Evolutionary conservation across 1,140 invertebrate genomes (phyloP), one percentile per base, ranked within the genome.

Genomic region (Fopius arisanus): DNA sequence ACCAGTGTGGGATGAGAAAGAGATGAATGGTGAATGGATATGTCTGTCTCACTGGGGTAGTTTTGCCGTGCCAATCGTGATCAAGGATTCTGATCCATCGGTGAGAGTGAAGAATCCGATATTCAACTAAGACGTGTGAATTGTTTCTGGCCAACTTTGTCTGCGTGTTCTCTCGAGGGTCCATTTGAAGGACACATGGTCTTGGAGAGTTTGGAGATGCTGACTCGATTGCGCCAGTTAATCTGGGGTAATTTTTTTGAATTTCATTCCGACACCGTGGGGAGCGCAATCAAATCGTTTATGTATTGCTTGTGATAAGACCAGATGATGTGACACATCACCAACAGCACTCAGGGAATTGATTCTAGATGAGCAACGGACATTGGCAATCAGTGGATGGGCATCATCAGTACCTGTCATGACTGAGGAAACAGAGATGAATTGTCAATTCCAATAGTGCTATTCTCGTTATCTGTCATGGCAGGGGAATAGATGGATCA

Each of bases 31-130:
- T 48, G 43, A 37, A 37, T 37, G 33, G 33, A 7, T 68, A 14
- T 19, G 41, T 40, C 40, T 68, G 33, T 40, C 26, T 63, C 54
- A 41, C 31, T 48, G 63, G 51, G 40, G 73, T 74, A 79, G 75
- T 79, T 79, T 76, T 48, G 29, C 66, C 75, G 75, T 79, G 75
- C 78, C 69, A 65, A 67, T 82, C 76, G 73, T 80, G 76, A 70
- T 31, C 73, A 62, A 62, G 77, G 14, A 0, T 16, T 48, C 80
- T 81, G 67, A 80, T 51, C 59, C 31, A 19, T 59, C 23, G 70
- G 67, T 69, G 76, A 51, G 67, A 76, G 70, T 67, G 43, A 26
- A 73, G 3, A 43, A 70, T 59, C n/a, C 51, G 41, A 71, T 51
- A 71, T 75, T 70, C 43, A 72, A 78, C 74, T 70, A 54, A 73